Evolutionary conservation across 2,797 vertebrate species (phyloP).

Genomic region (Cynopterus sphinx): DNA sequence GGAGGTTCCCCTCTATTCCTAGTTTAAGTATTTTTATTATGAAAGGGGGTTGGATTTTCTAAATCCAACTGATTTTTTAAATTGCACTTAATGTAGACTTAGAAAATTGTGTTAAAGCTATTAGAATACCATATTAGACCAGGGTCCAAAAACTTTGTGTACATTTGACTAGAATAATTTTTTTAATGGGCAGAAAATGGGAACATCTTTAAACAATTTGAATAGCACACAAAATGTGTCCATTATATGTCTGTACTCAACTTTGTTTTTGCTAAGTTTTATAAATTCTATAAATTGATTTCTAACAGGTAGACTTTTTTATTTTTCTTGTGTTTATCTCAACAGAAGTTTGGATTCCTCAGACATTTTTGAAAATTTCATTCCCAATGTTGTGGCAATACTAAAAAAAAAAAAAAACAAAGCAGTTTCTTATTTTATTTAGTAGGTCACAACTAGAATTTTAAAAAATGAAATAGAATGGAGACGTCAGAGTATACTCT

Average conservation of each 20-base stretch:
- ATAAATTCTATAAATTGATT: background rate
- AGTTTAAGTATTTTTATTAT: background rate
- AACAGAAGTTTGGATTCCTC: background rate
- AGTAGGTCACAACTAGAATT: background rate
- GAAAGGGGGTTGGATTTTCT: background rate
- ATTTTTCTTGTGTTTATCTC: background rate
- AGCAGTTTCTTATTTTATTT: background rate
- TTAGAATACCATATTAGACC: background rate
- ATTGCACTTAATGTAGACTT: background rate
- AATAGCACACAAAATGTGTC: background rate
- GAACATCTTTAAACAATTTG: background rate
- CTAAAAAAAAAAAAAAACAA: background rate
- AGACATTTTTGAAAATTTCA: background rate
- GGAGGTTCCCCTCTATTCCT: background rate
- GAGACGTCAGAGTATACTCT: background rate
- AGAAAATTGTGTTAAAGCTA: background rate
- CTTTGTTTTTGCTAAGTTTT: background rate
- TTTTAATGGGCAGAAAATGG: background rate
- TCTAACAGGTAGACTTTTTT: background rate
- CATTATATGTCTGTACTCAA: background rate
- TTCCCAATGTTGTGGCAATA: background rate
- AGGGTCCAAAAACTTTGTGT: background rate
- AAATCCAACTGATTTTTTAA: constrained; percentile 1
- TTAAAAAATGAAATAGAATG: background rate
- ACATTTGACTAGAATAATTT: background rate